Base-by-base conservation (phyloP, 2,113 vertebrate genomes). In the Monopterus albus region DNA sequence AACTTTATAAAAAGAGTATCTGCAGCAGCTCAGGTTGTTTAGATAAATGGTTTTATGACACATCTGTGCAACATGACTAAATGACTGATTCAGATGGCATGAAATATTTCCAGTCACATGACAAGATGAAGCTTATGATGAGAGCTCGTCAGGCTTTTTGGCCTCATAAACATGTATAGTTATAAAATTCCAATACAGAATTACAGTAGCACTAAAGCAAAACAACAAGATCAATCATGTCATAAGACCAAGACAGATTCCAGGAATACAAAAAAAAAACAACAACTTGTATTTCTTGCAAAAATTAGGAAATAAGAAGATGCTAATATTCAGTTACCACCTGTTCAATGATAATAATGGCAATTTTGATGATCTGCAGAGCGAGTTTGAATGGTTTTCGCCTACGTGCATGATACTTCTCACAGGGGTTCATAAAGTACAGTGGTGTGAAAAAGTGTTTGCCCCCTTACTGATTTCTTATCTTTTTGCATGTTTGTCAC, bases 381-480 rank as follows among this genome's bases (percentile, higher is more conserved):
- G 90, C 78, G 40, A 98, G 94, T 82, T 98, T 98, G 95, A 96
- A 98, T 0, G 96, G 96, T 77, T 96, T 98, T 15, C 96, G 91
- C 17, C 96, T 94, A 0, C 95, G 93, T 17, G 96, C 95, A 69
- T 94, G 93, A 79, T 96, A 97, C 79, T 97, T 98, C 74, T 98
- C 96, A 81, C 96, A 98, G 0, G 96, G 96, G 77, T 97, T 97
- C 96, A 97, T 98, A 66, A 98, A 98, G 83, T 92, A 97, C n/a
- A n/a, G n/a, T n/a, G n/a, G n/a, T n/a, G n/a, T n/a, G n/a, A n/a
- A n/a, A n/a, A n/a, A n/a, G n/a, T n/a, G n/a, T n/a, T n/a, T n/a
- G n/a, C n/a, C n/a, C n/a, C n/a, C n/a, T n/a, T n/a, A n/a, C n/a
- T n/a, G n/a, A n/a, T n/a, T n/a, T n/a, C n/a, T n/a, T n/a, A n/a